phyloP scores from a whole-genome alignment of 2,113 vertebrate genomes.

The Rhombomys opimus region DNA sequence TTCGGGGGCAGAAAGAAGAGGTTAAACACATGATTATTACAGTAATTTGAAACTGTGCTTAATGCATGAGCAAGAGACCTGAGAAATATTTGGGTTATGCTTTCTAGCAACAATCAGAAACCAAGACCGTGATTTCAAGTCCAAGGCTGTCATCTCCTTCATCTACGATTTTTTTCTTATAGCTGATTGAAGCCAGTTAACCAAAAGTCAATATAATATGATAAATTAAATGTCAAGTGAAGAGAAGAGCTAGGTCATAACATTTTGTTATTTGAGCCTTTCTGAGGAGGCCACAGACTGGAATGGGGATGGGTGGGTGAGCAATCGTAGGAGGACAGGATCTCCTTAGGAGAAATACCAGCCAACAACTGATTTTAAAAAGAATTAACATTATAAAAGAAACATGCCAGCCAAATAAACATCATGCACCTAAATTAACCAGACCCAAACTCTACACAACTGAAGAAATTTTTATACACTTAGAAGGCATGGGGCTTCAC shows the following conservation, averaged over 20 bases:
- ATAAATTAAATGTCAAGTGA: not conserved
- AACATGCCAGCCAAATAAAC: not conserved
- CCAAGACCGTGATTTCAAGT: not conserved
- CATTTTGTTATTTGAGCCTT: conserved; percentile 30
- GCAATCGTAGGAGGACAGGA: not conserved
- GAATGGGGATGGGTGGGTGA: not conserved
- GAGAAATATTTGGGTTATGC: not conserved
- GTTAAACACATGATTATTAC: not conserved
- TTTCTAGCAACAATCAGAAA: not conserved
- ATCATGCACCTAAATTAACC: not conserved
- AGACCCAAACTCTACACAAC: not conserved
- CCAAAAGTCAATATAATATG: not conserved
- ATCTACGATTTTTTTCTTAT: not conserved
- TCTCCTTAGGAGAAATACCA: not conserved
- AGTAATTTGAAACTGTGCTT: not conserved
- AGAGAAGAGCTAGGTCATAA: not conserved
- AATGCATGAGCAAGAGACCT: not conserved
- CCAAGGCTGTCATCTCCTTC: not conserved
- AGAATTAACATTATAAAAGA: not conserved
- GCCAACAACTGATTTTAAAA: not conserved
- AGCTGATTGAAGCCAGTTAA: not conserved
- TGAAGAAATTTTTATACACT: not conserved
- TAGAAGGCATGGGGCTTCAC: not conserved
- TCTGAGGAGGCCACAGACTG: not conserved
- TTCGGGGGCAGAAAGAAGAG: not conserved